Evolutionary conservation across 2,888 invertebrate species (phyloP), one percentile per base, ranked within the genome.

Genomic region (Pemphredon lugubris): DNA sequence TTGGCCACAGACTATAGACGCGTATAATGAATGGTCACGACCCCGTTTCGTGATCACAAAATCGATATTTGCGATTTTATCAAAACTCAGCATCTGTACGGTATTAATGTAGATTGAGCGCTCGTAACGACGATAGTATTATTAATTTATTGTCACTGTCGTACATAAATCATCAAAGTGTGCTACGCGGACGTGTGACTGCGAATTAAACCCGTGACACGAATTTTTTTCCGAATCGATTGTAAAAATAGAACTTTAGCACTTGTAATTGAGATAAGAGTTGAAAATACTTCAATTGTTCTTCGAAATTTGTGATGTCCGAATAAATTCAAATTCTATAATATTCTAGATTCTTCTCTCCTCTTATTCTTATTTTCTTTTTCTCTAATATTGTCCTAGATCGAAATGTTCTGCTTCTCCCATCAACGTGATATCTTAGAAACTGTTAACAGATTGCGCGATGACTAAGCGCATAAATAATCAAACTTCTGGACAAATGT

Each of bases 11-110:
- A 13, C 21, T 30, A 39, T 50, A 39, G 20, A 67, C 47, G 20
- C 39, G 34, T 55, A 48, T 32, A 81, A 82, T 73, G 77, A 82
- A 73, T 77, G 71, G 71, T 66, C 66, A 61, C 78, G 84, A 84
- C 87, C 86, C 69, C 81, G 58, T 87, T 87, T 84, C 81, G 77
- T 81, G 88, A 88, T 89, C 83, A 85, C 77, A 88, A 87, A 88
- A 89, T 88, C 88, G 81, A 89, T 89, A 84, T 81, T 74, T 73
- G 72, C 65, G 76, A 84, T 80, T 82, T 83, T 87, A 87, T 88
- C 87, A 58, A 77, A 81, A 78, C 54, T 61, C 64, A 78, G 72
- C 78, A 87, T 87, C 84, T 83, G 60, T 64, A 45, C 59, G 45
- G 47, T 42, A 18, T 59, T 64, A 54, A 59, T 30, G 47, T 44